phyloP scores from a whole-genome alignment of 2,113 vertebrate genomes.

The Bos javanicus region DNA sequence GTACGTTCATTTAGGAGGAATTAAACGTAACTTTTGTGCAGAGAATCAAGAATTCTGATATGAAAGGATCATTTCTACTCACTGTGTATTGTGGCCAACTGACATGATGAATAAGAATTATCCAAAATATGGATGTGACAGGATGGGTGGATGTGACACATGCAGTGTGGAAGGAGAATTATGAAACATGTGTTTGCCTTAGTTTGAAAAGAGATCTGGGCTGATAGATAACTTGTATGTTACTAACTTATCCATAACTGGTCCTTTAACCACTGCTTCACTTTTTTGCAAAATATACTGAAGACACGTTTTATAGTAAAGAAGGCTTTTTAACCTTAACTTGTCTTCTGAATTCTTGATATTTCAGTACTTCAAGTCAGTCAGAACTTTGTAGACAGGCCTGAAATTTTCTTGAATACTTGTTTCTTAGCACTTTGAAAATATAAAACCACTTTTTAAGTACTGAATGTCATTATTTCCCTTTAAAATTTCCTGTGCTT shows the following conservation, averaged over 20 bases:
- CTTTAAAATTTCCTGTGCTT: constrained; percentile 17
- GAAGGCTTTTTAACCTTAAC: not conserved
- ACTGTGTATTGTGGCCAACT: not conserved
- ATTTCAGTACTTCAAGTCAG: not conserved
- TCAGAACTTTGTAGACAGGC: not conserved
- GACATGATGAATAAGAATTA: not conserved
- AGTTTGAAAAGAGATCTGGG: not conserved
- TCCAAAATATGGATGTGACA: not conserved
- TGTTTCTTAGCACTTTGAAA: constrained; percentile 59
- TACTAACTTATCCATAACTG: not conserved
- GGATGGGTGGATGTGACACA: not conserved
- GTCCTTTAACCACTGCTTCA: not conserved
- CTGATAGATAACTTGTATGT: not conserved
- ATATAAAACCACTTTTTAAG: constrained; percentile 31
- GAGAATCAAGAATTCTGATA: not conserved
- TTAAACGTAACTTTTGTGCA: not conserved
- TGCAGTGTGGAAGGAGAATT: not conserved
- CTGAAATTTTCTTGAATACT: constrained; percentile 20
- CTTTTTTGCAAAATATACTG: not conserved
- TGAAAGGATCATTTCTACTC: not conserved
- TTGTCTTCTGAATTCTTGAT: not conserved
- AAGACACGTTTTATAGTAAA: not conserved
- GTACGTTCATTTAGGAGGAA: not conserved
- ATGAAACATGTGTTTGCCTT: not conserved
- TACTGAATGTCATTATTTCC: constrained; percentile 29